These are phyloP conservation scores for Eucidaris tribuloides DNA, from an alignment of 35 echinoderm and acorn worm species.

Conservation along the genomic window DNA sequence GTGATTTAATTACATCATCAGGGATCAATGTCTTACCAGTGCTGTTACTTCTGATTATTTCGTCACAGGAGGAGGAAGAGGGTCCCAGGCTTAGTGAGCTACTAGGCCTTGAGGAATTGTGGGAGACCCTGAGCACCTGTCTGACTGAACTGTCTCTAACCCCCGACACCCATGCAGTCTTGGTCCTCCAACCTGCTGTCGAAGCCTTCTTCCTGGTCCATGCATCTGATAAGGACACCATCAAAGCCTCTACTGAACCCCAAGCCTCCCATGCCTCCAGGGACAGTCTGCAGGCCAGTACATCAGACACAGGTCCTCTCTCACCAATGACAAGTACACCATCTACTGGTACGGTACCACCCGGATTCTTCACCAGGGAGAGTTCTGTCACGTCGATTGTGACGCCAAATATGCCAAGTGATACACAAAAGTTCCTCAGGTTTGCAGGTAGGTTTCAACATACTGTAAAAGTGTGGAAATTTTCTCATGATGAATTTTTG, in stretches of 20 bases:
- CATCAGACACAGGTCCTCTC: slow-evolving; percentile 20
- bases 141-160: slow-evolving; percentile 80
- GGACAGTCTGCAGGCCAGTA: slow-evolving; percentile 16
- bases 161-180: slow-evolving; percentile 91
- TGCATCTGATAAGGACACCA: slow-evolving; percentile 73
- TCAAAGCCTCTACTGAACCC: slow-evolving; percentile 10
- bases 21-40: too few relatives aligned
- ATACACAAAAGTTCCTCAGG: slow-evolving; percentile 94
- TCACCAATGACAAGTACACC: slow-evolving; percentile 62
- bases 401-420: slow-evolving; percentile 81
- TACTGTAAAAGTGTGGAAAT: too few relatives aligned
- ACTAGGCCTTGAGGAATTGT: slow-evolving; percentile 74
- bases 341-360: slow-evolving; percentile 9
- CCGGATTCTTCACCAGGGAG: slow-evolving; percentile 79
- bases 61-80: slow-evolving; percentile 55
- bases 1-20: too few relatives aligned
- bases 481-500: too few relatives aligned
- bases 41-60: too few relatives aligned
- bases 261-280: background rate
- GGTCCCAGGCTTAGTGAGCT: slow-evolving; percentile 72
- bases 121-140: slow-evolving; percentile 90
- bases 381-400: slow-evolving; percentile 88
- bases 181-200: slow-evolving; percentile 95
- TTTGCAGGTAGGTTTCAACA: slow-evolving; percentile 99
- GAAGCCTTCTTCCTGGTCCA: slow-evolving; percentile 98